Conservation (phyloP, 1,140 invertebrate genomes). For the Bacillus rossius region DNA sequence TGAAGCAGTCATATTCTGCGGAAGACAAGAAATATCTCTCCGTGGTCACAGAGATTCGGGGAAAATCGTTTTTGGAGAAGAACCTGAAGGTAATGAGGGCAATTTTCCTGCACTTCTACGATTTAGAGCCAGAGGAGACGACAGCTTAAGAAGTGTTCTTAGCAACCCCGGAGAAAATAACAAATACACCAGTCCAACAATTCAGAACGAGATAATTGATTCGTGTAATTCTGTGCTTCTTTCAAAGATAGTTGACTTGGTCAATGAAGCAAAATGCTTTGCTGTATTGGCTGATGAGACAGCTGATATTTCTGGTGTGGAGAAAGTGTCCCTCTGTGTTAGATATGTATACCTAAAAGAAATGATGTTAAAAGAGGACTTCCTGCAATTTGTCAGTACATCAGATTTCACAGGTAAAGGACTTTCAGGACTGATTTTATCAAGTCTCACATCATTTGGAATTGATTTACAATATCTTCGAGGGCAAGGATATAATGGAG, state of each 20-base stretch:
- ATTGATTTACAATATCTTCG: conserved; percentile 18
- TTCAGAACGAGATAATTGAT: conserved; percentile 30
- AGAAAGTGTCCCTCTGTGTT: conserved; percentile 31
- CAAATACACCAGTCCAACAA: conserved; percentile 23
- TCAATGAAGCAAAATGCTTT: conserved; percentile 23
- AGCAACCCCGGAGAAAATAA: conserved; percentile 20
- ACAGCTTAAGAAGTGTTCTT: conserved; percentile 20
- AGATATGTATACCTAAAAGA: conserved; percentile 24
- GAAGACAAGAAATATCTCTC: neutral
- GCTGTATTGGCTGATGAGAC: conserved; percentile 29
- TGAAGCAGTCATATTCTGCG: neutral
- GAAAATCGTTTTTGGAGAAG: neutral
- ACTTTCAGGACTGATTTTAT: neutral
- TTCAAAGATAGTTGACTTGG: conserved; percentile 19
- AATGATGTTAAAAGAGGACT: conserved; percentile 27
- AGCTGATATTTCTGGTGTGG: conserved; percentile 28
- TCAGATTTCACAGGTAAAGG: neutral
- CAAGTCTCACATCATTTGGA: neutral
- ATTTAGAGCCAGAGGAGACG: conserved; percentile 17
- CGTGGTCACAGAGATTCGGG: neutral
- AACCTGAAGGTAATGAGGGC: neutral
- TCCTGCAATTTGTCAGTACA: conserved; percentile 25
- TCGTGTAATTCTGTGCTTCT: conserved; percentile 23
- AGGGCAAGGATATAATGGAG: conserved; percentile 32
- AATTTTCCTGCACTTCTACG: conserved; percentile 8